Conservation (phyloP, 2,888 invertebrate species). For the Proisotoma minuta region DNA sequence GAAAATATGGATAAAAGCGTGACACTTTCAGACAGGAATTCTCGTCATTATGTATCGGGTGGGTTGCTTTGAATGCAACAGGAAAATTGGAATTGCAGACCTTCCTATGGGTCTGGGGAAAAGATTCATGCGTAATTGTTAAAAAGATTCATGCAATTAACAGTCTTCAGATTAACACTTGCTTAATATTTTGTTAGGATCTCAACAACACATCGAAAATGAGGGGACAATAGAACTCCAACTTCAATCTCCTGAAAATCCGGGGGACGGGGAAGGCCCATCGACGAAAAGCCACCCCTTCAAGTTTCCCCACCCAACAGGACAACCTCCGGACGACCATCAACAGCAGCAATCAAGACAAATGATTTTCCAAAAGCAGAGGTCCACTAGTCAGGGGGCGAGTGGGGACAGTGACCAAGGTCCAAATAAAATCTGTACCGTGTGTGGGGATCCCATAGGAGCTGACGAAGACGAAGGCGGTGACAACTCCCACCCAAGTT, state of each 20-base stretch:
- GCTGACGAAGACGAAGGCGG: background rate
- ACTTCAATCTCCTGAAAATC: too few relatives aligned
- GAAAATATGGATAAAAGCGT: background rate
- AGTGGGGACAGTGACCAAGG: background rate
- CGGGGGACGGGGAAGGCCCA: too few relatives aligned
- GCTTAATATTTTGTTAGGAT: background rate
- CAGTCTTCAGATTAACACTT: background rate
- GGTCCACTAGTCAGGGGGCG: background rate
- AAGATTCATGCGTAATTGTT: background rate
- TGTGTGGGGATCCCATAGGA: constrained; percentile 6
- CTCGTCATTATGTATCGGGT: constrained; percentile 31
- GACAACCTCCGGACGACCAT: too few relatives aligned
- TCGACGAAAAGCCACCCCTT: too few relatives aligned
- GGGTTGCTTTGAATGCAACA: constrained; percentile 27
- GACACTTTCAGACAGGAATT: constrained; percentile 21
- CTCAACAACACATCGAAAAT: background rate
- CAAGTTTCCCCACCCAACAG: too few relatives aligned
- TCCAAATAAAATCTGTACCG: constrained; percentile 1
- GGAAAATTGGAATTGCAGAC: constrained; percentile 15
- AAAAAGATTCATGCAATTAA: background rate
- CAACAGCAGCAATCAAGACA: too few relatives aligned
- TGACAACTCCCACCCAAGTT: constrained; percentile 3
- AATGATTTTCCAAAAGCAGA: too few relatives aligned
- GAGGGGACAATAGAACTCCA: too few relatives aligned
- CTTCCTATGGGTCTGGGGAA: constrained; percentile 10